Base-by-base conservation (phyloP, 2,888 invertebrate species). In the Hyposoter didymator region DNA sequence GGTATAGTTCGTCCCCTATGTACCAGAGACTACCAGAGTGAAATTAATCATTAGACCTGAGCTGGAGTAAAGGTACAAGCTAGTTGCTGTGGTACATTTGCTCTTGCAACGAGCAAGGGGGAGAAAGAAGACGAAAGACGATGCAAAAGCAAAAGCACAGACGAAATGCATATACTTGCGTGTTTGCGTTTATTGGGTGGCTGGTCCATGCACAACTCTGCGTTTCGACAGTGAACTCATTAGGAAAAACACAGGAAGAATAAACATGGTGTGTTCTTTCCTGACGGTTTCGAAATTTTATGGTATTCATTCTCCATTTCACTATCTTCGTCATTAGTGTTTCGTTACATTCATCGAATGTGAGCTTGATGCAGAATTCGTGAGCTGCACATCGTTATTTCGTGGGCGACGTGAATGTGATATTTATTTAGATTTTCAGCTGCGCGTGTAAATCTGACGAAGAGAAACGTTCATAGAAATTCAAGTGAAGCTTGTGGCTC, bases 11-110 rank as follows among this genome's bases (percentile, higher is more conserved):
- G 78, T 78, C 78, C 55, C 78, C 19, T 45, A 43, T 76, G 76
- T 75, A 78, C 72, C 66, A 73, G 72, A 66, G 76, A 52, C 70
- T 64, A 64, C 45, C 76, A 39, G 70, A 78, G 82, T 67, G 82
- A 83, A 69, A 84, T 84, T 84, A 84, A 84, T 84, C 84, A 84
- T 84, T 84, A 84, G 84, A 78, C 62, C 66, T 55, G 52, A 67
- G 78, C 78, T 47, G 43, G 55, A 49, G 72, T 35, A 39, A 35
- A 64, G 67, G 64, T 59, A 59, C 39, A 39, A 28, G 43, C 74
- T 43, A 35, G 62, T 67, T 82, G 22, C 49, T 74, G 62, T 22
- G 73, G 12, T 74, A 66, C 55, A 49, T 80, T 73, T 80, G 43
- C 73, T 17, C 28, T 28, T 28, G 12, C 39, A 39, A 14, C 6